phyloP scores from a whole-genome alignment of 2,797 vertebrate genomes.

The Phoebastria nigripes region DNA sequence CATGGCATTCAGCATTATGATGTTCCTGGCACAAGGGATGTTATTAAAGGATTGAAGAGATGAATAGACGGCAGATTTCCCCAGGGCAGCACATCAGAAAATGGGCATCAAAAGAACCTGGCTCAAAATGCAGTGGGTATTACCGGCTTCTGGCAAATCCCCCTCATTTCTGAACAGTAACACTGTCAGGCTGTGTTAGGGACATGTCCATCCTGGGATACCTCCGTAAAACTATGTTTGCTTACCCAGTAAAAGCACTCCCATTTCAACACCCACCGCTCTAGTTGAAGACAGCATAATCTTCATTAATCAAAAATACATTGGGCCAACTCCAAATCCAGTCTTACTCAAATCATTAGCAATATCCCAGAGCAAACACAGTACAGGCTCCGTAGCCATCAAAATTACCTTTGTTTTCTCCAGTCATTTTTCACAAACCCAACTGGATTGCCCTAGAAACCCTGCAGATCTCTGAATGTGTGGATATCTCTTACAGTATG shows the following conservation, averaged over 20 bases:
- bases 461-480: not conserved
- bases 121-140: not conserved
- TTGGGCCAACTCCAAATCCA: not conserved
- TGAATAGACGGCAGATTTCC: constrained; percentile 27
- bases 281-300: not conserved
- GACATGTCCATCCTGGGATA: not conserved
- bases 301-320: not conserved
- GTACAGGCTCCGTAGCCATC: not conserved
- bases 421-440: not conserved
- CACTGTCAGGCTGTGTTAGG: not conserved
- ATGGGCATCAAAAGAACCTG: constrained; percentile 35
- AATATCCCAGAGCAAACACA: not conserved
- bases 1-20: not conserved
- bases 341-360: not conserved
- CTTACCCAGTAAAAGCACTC: not conserved
- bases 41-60: constrained; percentile 41
- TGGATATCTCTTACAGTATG: not conserved
- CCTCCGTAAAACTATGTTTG: not conserved
- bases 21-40: constrained; percentile 8
- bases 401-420: not conserved
- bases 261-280: not conserved
- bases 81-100: constrained; percentile 36
- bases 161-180: not conserved
- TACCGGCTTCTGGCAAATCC: constrained; percentile 24
- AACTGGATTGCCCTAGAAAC: not conserved